Base-by-base conservation (phyloP, 2,888 invertebrate species). In the Mythimna albipuncta region DNA sequence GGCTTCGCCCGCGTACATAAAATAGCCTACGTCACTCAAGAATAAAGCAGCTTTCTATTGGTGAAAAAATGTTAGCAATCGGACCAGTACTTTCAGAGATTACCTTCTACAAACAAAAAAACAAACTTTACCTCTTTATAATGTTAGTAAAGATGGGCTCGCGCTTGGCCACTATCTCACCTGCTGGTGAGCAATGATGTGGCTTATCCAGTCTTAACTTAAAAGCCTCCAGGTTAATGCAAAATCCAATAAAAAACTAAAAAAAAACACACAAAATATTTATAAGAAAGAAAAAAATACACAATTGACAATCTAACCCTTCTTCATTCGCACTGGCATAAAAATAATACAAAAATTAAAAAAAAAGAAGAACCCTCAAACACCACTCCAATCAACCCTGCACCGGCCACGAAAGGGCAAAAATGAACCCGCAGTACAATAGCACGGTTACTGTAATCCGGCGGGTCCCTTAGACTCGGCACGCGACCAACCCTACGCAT, bases 371-470 rank as follows among this genome's bases (percentile, higher is more conserved):
- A 75, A 72, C 72, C 69, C 74, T 81, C 80, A 83, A 87, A 86
- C 77, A 82, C 77, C 80, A 87, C 79, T 85, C 80, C 84, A 88
- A 89, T 89, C 89, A 89, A 89, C 88, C 87, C 85, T 77, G 79
- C 79, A 79, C 76, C 69, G 72, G 77, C 84, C 76, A 77, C 81
- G 83, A 89, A 85, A 89, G 87, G 88, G 85, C 86, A 87, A 88
- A 87, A 88, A 88, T 82, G 83, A 74, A 81, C 77, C 80, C 47
- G 16, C 55, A 67, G 64, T 55, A 91, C 91, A 92, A 91, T 91
- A 89, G 90, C 87, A 89, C 86, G 84, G 89, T 92, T 87, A 92
- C 88, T 87, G 87, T 93, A 92, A 92, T 90, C 92, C 90, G 84
- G 86, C 87, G 82, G 86, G 85, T 85, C 88, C 85, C 81, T 83